Evolutionary conservation across 2,888 invertebrate genomes (phyloP), one percentile per base, ranked within the genome.

Genomic region (Polia nebulosa): DNA sequence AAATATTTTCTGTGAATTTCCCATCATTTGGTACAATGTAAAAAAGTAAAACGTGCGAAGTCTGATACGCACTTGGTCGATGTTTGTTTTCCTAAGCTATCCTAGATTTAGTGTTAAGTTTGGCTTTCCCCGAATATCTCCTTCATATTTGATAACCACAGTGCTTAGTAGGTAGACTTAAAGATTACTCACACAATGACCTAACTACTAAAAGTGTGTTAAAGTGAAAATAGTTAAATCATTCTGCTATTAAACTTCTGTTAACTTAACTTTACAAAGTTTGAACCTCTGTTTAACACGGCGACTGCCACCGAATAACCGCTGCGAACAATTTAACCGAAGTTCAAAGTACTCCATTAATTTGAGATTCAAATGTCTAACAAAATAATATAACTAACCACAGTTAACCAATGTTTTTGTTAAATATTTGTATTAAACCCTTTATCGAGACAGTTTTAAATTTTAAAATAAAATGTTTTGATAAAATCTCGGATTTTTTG

Each of bases 281-380:
- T 34, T 45, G 20, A 55, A 59, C 49, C 20, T 59, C 77, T 72
- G 72, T 69, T 71, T 67, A 67, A 63, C 67, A 68, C 65, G 71
- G 78, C 74, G 79, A 45, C 39, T 64, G 39, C 39, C 53, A 22
- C n/a, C 44, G 72, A 78, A 74, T 59, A 72, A 78, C 74, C 11
- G 36, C 49, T 25, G 15, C 29, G 49, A 75, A 59, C 58, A 59
- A 78, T 73, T 78, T 59, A 78, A 74, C 49, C 13, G 5, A 45
- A 66, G 58, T 78, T 78, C 55, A 64, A 41, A 51, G 74, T 59
- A 51, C 79, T 56, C 34, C 7, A 57, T 74, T 78, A 25, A 56
- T 72, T 63, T 72, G 45, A 39, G 17, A 72, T 57, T 41, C 51
- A 72, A 73, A 77, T 56, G 11, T 72, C 55, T 45, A 20, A 29